Evolutionary conservation across 2,113 vertebrate genomes (phyloP).

Genomic region (Upupa epops): DNA sequence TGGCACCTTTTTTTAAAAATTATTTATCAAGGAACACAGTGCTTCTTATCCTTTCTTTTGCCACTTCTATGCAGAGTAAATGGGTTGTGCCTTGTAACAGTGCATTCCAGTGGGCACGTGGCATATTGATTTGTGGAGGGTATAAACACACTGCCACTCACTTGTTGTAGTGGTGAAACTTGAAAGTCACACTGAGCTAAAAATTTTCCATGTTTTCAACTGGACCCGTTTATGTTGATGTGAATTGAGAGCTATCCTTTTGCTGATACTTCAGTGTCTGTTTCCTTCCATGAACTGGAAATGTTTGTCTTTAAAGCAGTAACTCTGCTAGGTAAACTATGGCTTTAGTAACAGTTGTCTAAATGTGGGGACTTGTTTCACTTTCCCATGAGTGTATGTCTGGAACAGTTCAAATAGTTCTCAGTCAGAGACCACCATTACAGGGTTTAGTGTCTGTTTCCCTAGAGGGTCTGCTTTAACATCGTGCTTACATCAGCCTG

Average conservation of each 20-base stretch:
- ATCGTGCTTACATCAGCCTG: background rate
- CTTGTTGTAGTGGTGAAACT: background rate
- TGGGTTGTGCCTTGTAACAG: slow-evolving; percentile 34
- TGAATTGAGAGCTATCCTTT: background rate
- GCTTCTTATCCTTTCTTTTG: slow-evolving; percentile 4
- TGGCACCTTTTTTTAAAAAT: background rate
- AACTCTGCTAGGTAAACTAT: background rate
- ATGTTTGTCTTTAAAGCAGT: background rate
- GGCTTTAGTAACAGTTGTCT: background rate
- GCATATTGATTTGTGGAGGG: background rate
- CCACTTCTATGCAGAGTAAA: background rate
- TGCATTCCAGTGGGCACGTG: background rate
- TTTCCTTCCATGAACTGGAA: slow-evolving; percentile 3
- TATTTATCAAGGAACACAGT: slow-evolving; percentile 10
- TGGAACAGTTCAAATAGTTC: background rate
- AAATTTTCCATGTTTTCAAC: background rate
- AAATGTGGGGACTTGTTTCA: slow-evolving; percentile 11
- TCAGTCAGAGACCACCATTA: background rate
- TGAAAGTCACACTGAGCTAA: slow-evolving; percentile 12
- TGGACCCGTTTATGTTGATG: background rate
- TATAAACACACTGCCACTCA: background rate
- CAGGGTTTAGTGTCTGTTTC: background rate
- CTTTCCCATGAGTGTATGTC: background rate
- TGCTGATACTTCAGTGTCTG: background rate
- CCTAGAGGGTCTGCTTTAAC: background rate